These are phyloP conservation scores for Vespertilio murinus DNA, from an alignment of 2,797 vertebrate genomes.

Conservation along the genomic window DNA sequence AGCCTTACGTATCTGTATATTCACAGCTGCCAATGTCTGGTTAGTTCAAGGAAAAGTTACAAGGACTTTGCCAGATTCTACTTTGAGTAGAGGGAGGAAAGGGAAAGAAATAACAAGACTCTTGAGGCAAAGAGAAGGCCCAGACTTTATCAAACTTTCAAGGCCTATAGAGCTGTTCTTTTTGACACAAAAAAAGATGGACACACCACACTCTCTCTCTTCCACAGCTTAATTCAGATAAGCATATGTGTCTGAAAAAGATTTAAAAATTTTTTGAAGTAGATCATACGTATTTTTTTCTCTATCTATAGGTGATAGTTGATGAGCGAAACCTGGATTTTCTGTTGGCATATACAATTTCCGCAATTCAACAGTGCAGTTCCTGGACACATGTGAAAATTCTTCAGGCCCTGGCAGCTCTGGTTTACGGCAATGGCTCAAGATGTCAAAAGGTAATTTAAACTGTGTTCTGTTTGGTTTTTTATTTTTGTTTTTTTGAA, in stretches of 20 bases:
- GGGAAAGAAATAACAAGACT: neutral
- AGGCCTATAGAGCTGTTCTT: neutral
- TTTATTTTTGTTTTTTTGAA: slow-evolving; percentile 1
- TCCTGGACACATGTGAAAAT: slow-evolving; percentile 95
- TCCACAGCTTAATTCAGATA: neutral
- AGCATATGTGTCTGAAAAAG: neutral
- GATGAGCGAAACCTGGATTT: slow-evolving; percentile 91
- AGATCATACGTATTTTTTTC: slow-evolving; percentile 5
- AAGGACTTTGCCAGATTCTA: slow-evolving; percentile 9
- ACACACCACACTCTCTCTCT: rapidly evolving
- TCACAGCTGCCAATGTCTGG: neutral
- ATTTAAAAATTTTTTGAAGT: neutral
- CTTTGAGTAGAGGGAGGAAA: neutral
- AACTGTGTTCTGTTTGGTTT: neutral
- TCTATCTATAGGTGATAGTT: slow-evolving; percentile 89
- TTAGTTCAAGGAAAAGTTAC: slow-evolving; percentile 23
- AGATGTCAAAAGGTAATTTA: slow-evolving; percentile 91
- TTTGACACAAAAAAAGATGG: neutral
- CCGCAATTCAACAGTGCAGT: slow-evolving; percentile 90
- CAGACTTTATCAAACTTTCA: neutral
- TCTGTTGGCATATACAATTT: slow-evolving; percentile 89
- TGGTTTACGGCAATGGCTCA: slow-evolving; percentile 93
- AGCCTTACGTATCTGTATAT: neutral
- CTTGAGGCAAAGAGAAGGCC: neutral
- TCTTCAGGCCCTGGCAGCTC: slow-evolving; percentile 92